Evolutionary conservation across 1,140 invertebrate genomes (phyloP).

Genomic region (Megathymus violae): DNA sequence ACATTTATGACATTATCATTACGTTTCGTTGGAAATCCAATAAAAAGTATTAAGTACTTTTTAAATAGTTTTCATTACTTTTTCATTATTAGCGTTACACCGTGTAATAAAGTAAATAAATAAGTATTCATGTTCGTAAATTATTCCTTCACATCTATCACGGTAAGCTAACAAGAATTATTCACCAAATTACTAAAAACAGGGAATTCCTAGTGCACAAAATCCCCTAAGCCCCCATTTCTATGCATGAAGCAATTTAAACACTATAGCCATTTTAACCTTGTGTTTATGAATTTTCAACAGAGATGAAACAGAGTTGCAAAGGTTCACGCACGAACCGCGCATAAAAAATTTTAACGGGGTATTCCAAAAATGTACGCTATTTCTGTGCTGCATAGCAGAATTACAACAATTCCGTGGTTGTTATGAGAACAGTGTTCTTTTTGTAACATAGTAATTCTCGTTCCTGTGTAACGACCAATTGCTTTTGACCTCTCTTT

Average conservation of each 20-base stretch:
- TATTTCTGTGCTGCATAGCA: slow-evolving; percentile 19
- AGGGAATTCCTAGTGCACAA: slow-evolving; percentile 30
- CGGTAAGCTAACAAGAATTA: not conserved
- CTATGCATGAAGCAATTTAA: slow-evolving; percentile 65
- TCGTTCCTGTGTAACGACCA: slow-evolving; percentile 13
- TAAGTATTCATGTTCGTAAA: too few species aligned
- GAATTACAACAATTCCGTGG: slow-evolving; percentile 24
- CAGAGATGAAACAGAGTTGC: slow-evolving; percentile 38
- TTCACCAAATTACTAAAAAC: slow-evolving; percentile 21
- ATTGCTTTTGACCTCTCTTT: slow-evolving; percentile 14
- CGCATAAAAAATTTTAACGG: slow-evolving; percentile 26
- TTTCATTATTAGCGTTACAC: too few species aligned
- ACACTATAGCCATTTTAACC: slow-evolving; percentile 46
- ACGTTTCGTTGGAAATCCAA: too few species aligned
- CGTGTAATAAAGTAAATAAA: too few species aligned
- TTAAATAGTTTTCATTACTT: too few species aligned
- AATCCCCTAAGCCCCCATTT: slow-evolving; percentile 44
- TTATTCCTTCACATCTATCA: too few species aligned
- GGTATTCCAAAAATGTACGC: slow-evolving; percentile 16
- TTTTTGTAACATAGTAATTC: slow-evolving; percentile 29
- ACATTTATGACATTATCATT: too few species aligned
- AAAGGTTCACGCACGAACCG: slow-evolving; percentile 37
- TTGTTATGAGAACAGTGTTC: slow-evolving; percentile 23
- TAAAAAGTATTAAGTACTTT: too few species aligned
- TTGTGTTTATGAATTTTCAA: slow-evolving; percentile 52